Evolutionary conservation across 2,888 invertebrate genomes (phyloP).

Genomic region (Ennomos erosarius): DNA sequence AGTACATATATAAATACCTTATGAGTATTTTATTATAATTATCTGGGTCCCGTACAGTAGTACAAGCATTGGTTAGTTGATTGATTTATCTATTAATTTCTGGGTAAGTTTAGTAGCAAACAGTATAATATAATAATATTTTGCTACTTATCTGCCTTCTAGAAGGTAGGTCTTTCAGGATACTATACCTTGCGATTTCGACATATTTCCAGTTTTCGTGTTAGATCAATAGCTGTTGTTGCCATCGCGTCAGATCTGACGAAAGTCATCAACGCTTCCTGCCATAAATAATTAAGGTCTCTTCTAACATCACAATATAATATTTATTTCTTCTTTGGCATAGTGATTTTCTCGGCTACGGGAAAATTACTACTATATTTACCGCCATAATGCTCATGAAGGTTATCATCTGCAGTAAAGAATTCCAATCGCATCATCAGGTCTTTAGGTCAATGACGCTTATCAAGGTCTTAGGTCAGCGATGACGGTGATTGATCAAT

Average conservation of each 20-base stretch:
- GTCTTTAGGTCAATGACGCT: slow-evolving; percentile 22
- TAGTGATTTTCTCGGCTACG: too few species aligned
- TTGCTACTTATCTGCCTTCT: slow-evolving; percentile 2
- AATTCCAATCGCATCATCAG: slow-evolving; percentile 27
- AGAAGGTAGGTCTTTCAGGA: slow-evolving; percentile 17
- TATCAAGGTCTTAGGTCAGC: slow-evolving; percentile 48
- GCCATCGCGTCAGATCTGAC: neutral
- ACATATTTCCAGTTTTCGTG: slow-evolving; percentile 13
- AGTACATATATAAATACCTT: too few species aligned
- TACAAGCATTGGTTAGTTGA: too few species aligned
- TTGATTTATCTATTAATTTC: too few species aligned
- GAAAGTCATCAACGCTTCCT: slow-evolving; percentile 1
- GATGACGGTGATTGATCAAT: slow-evolving; percentile 61
- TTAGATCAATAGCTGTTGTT: slow-evolving; percentile 10
- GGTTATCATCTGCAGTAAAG: slow-evolving; percentile 5
- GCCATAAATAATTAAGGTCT: slow-evolving; percentile 1
- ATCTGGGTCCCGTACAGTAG: too few species aligned
- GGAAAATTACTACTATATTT: too few species aligned
- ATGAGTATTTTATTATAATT: too few species aligned
- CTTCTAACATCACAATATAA: too few species aligned
- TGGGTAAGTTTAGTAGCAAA: too few species aligned
- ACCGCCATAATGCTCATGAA: neutral
- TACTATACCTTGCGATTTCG: too few species aligned
- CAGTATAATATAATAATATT: too few species aligned
- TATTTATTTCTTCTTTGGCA: neutral